These are phyloP conservation scores for Drosophila varians DNA, from an alignment of 1,140 invertebrate genomes.

Conservation along the genomic window DNA sequence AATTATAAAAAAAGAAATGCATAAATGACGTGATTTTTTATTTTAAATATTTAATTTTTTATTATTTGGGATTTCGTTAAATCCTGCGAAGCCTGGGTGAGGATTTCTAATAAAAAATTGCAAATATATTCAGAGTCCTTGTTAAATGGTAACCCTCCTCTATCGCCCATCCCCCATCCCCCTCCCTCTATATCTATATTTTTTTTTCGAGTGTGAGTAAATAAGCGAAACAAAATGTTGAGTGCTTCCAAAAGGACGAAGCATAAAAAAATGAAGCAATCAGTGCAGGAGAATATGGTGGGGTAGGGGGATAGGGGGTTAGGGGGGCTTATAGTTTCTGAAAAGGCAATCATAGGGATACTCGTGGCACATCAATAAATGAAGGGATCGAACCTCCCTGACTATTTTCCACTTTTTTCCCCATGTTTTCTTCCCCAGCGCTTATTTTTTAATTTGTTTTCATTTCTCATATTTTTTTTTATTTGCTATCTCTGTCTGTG, in stretches of 20 bases:
- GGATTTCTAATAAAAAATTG: constrained; percentile 83
- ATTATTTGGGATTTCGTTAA: constrained; percentile 43
- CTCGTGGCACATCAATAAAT: constrained; percentile 73
- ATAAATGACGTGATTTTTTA: too few relatives aligned
- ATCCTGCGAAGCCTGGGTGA: constrained; percentile 76
- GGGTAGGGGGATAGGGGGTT: not conserved
- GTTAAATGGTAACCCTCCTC: constrained; percentile 12
- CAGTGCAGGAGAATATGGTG: constrained; percentile 26
- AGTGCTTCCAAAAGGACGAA: constrained; percentile 27
- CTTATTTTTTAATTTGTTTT: constrained; percentile 73
- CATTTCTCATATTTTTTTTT: constrained; percentile 16
- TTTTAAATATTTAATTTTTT: too few relatives aligned
- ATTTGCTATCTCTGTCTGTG: not conserved
- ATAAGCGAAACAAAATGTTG: constrained; percentile 64
- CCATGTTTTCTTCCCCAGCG: constrained; percentile 5
- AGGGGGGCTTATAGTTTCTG: constrained; percentile 37
- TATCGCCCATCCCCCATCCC: not conserved
- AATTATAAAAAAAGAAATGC: too few relatives aligned
- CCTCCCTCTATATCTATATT: not conserved
- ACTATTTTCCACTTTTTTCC: not conserved
- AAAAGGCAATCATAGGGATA: constrained; percentile 75
- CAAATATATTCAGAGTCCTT: constrained; percentile 66
- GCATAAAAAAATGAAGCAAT: constrained; percentile 73
- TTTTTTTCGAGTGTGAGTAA: constrained; percentile 26
- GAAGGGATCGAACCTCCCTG: constrained; percentile 37